Base-by-base conservation (phyloP, 2,797 vertebrate genomes). In the Propithecus perrieri region DNA sequence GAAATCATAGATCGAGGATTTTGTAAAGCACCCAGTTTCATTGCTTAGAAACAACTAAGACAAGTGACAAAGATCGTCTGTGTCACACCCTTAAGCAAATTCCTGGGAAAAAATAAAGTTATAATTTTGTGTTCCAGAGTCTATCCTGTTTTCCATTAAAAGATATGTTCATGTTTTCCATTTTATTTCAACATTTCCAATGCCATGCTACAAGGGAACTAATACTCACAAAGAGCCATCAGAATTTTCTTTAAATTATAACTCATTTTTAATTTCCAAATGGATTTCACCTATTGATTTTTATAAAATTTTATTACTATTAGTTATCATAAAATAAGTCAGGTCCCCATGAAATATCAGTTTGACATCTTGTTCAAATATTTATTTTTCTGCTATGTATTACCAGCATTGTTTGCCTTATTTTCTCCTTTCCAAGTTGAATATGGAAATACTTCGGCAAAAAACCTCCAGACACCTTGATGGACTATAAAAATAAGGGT, bases 221-320 rank as follows among this genome's bases (percentile, higher is more conserved):
- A 38, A 43, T 4, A 38, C 2, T 74, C 71, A 57, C 59, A 48
- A 26, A 55, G 28, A 87, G 41, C 35, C 28, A n/a, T 24, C 1
- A 10, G 26, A 80, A 83, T 74, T 83, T 85, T 74, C 83, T 74
- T 55, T 65, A 79, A 88, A 80, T 78, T 22, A 4, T 26, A 84
- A 88, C 22, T 65, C 4, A 57, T 80, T 96, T 95, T 91, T 85
- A 63, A 89, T 95, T 95, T 89, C 86, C 85, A 95, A 93, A 89
- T 26, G 48, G 69, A 71, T 69, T 90, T 88, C 35, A 88, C 38
- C 57, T 61, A 89, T 26, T 78, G 91, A 90, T 94, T 92, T 87
- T 59, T 96, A 92, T 96, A 85, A 85, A 57, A 80, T 88, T 86
- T 79, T n/a, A 89, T 92, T 89, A 93, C 59, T 61, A 57, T 92